Conservation (phyloP, 2,888 invertebrate genomes). For the Idaea biselata region DNA sequence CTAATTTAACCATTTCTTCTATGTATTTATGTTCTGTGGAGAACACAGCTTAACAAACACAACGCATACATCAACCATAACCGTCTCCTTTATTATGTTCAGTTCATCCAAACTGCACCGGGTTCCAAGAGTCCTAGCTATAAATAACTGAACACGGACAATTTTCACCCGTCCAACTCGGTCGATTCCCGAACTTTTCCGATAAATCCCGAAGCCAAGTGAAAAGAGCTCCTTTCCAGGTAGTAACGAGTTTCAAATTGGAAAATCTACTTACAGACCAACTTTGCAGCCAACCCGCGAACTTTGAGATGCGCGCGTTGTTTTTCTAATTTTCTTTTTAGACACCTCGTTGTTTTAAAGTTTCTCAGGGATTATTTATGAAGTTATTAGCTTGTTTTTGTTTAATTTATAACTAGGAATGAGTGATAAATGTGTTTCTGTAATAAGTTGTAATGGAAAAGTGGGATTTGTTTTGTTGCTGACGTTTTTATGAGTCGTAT, state of each 20-base stretch:
- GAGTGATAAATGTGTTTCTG: not conserved
- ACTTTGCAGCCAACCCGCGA: slow-evolving; percentile 32
- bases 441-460: not conserved
- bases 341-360: slow-evolving; percentile 14
- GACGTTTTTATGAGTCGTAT: not conserved
- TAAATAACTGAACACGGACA: slow-evolving; percentile 54
- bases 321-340: slow-evolving; percentile 47
- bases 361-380: slow-evolving; percentile 5
- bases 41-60: not conserved
- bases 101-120: slow-evolving; percentile 9
- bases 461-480: not conserved
- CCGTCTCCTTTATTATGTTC: slow-evolving; percentile 21
- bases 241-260: slow-evolving; percentile 70
- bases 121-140: slow-evolving; percentile 14
- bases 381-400: slow-evolving; percentile 1
- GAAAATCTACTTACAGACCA: slow-evolving; percentile 63
- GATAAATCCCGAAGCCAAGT: slow-evolving; percentile 68
- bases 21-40: not conserved
- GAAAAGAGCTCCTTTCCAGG: slow-evolving; percentile 48
- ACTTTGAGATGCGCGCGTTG: slow-evolving; percentile 26
- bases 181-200: slow-evolving; percentile 48
- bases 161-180: slow-evolving; percentile 50
- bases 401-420: slow-evolving; percentile 1
- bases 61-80: slow-evolving; percentile 2
- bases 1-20: not conserved